Evolutionary conservation across 2,888 invertebrate species (phyloP).

Genomic region (Pseudococcus longispinus): DNA sequence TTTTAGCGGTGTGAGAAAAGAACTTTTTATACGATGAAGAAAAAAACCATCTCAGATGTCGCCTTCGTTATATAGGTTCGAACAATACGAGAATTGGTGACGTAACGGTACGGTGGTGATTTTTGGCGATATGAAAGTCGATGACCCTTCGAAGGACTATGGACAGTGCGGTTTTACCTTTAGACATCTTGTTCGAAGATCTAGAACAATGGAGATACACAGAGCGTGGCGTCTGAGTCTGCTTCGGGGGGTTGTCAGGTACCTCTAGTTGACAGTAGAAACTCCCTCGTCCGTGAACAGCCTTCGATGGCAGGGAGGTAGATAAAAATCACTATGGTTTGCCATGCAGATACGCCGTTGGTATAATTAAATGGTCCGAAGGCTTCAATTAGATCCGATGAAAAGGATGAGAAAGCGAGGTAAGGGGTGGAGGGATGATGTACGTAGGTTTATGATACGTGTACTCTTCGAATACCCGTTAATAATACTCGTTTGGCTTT

Average conservation of each 20-base stretch:
- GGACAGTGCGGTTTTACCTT: neutral
- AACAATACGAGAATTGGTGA: neutral
- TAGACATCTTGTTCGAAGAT: neutral
- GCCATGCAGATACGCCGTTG: neutral
- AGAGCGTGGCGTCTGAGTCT: neutral
- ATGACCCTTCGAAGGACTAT: neutral
- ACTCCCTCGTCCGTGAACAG: neutral
- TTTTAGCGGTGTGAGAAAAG: neutral
- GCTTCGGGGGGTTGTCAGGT: neutral
- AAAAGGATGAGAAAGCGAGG: neutral
- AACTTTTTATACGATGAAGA: neutral
- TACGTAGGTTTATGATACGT: neutral
- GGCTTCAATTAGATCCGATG: constrained; percentile 1
- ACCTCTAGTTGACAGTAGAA: neutral
- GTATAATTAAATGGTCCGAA: constrained; percentile 3
- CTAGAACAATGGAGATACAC: neutral
- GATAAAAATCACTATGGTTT: constrained; percentile 13
- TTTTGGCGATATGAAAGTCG: neutral
- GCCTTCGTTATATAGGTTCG: neutral
- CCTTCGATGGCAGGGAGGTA: neutral
- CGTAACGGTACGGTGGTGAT: neutral
- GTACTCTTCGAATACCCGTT: neutral
- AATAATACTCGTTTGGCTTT: neutral
- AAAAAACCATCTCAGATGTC: neutral
- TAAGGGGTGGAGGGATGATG: neutral